Evolutionary conservation across 1,140 invertebrate species (phyloP), one percentile per base, ranked within the genome.

Genomic region (Maniola jurtina): DNA sequence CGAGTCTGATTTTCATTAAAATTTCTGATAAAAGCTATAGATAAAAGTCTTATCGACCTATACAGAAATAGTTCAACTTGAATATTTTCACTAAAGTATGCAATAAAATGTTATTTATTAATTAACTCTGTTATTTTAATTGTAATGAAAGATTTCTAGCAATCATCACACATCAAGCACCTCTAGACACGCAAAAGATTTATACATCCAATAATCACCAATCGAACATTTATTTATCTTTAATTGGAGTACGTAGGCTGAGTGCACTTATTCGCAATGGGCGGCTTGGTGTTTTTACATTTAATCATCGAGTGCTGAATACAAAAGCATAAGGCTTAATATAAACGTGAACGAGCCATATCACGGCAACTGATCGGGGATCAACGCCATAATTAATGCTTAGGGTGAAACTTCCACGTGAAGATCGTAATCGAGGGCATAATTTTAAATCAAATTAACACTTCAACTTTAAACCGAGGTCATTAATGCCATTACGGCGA

Each of bases 381-480:
- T 82, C 79, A 72, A 71, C 75, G 69, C 66, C 64, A 72, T 84
- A 88, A 88, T 88, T 88, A 89, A 86, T 84, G 83, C 83, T 84
- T 76, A 81, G 80, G 86, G 85, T 79, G 77, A 84, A 86, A 88
- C 79, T 84, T 88, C 83, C 77, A 87, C 81, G 81, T 79, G 80
- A 80, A 84, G 88, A 90, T 90, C 72, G 75, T 86, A 82, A 89
- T 90, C 86, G 73, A 68, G 72, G 72, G 75, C 81, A 86, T 90
- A 89, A 89, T 89, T 90, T 90, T 87, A 89, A 90, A 88, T 89
- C 86, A 88, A 90, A 90, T 90, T 90, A 90, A 90, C 88, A 89
- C 88, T 90, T 90, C 86, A 88, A 90, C 85, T 90, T 89, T 88
- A 84, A 88, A 84, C 81, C 84, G 86, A 85, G 88, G 86, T 88